Percentiles rank a stretch among this genome's conserved stretches.
phyloP scores from a whole-genome alignment of 2,113 vertebrate species.

The Rhinogobius similis region DNA sequence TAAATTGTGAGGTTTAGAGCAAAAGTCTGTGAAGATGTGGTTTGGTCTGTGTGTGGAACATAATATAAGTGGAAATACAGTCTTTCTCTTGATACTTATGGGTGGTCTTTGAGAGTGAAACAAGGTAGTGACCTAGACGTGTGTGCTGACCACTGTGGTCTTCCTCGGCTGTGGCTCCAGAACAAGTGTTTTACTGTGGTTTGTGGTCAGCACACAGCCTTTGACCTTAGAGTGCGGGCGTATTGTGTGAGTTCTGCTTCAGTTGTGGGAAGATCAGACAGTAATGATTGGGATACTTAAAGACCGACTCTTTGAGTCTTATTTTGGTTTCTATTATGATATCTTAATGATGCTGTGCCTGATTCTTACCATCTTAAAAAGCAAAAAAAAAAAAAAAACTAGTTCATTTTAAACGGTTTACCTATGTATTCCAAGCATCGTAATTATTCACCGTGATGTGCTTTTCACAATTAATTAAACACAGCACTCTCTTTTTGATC shows the following conservation, averaged over 20 bases:
- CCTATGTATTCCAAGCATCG: too few relatives aligned
- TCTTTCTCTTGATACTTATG: constrained; percentile 18
- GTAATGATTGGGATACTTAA: constrained; percentile 72
- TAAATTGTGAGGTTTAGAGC: neutral
- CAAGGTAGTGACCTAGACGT: constrained; percentile 42
- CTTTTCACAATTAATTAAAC: too few relatives aligned
- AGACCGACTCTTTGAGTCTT: too few relatives aligned
- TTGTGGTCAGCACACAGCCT: constrained; percentile 74
- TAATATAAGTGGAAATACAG: neutral
- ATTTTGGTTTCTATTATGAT: too few relatives aligned
- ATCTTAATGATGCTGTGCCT: too few relatives aligned
- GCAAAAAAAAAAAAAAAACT: too few relatives aligned
- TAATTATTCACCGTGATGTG: too few relatives aligned
- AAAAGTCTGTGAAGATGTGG: too few relatives aligned
- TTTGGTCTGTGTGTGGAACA: too few relatives aligned
- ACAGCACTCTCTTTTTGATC: too few relatives aligned
- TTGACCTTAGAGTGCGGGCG: constrained; percentile 68
- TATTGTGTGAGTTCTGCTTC: constrained; percentile 52
- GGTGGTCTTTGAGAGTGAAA: constrained; percentile 41
- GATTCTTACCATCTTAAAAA: too few relatives aligned
- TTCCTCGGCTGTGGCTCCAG: constrained; percentile 24
- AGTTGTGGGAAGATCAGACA: constrained; percentile 48
- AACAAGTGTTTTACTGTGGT: constrained; percentile 71
- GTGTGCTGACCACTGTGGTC: constrained; percentile 60
- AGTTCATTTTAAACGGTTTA: too few relatives aligned